Base-by-base conservation (phyloP, 2,888 invertebrate genomes). In the Osedax frankpressi region DNA sequence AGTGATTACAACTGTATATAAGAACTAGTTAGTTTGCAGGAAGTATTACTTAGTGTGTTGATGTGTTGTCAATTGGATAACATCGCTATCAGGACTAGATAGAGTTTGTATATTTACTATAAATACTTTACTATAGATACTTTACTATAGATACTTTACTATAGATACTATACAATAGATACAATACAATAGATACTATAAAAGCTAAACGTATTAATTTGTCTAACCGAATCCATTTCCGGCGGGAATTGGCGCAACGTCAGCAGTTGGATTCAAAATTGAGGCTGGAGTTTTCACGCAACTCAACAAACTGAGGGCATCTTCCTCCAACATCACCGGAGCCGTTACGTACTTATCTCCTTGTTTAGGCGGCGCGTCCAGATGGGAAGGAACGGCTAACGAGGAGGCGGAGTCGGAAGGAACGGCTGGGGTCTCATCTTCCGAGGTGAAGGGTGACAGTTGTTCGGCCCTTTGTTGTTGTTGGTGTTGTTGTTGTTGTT, bases 261-360 rank as follows among this genome's bases (percentile, higher is more conserved):
- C 69, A 30, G 69, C 69, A 2, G 69, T 69, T 11, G 69, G 69
- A 1, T 28, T 69, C 19, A 30, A 29, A 2, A 69, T 69, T 28
- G 69, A 14, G 1, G 69, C 28, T 30, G 69, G 69, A 1, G 69
- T 69, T 30, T 69, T 69, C 27, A 69, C 25, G 29, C 28, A 69
- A 19, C 69, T 69, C 29, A 69, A 30, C 69, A 69, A 25, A 28
- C 30, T 69, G 69, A 69, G 69, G 1, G 69, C 44, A 44, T 44
- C 44, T 44, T 44, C 44, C 11, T 44, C 44, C 19, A 11, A 19
- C 11, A 44, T 6, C 11, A 6, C 19, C 11, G 44, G 44, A 44
- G 44, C 44, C 44, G 44, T 44, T 6, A 44, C 44, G 44, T 44
- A 44, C 19, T 44, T 44, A n/a, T n/a, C n/a, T n/a, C n/a, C n/a